A percentile compares a stretch with the other conserved stretches of the same genome.
Conservation (phyloP, 2,113 vertebrate genomes). For the Mastomys coucha region DNA sequence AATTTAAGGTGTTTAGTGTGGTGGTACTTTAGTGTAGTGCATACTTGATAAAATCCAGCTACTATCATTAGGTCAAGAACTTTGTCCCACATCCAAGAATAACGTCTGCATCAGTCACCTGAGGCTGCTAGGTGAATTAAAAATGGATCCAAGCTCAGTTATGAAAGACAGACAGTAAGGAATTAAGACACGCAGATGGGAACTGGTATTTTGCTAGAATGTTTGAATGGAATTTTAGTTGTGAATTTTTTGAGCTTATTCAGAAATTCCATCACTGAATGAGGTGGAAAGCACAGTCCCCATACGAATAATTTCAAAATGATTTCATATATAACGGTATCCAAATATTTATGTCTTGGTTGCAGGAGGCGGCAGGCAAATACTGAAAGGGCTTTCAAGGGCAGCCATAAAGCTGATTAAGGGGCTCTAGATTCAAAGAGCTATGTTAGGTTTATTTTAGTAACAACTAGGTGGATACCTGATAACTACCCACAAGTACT, state of each 20-base stretch:
- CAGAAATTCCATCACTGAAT: constrained; percentile 21
- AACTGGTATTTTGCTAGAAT: constrained; percentile 29
- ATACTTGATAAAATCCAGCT: background rate
- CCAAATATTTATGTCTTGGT: constrained; percentile 51
- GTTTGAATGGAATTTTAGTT: constrained; percentile 33
- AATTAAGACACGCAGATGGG: background rate
- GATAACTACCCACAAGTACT: constrained; percentile 57
- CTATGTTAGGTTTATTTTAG: constrained; percentile 68
- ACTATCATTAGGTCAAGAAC: constrained; percentile 46
- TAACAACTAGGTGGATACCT: constrained; percentile 65
- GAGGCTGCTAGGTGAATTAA: background rate
- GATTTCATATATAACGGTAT: constrained; percentile 46
- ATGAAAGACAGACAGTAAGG: background rate
- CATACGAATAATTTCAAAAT: constrained; percentile 50
- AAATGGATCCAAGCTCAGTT: background rate
- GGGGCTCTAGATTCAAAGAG: constrained; percentile 48
- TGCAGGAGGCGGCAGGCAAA: constrained; percentile 14
- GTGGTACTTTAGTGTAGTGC: no score
- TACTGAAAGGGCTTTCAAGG: constrained; percentile 20
- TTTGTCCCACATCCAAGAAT: background rate
- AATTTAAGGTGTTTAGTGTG: constrained; percentile 23
- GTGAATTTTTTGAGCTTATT: constrained; percentile 43
- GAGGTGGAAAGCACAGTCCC: background rate
- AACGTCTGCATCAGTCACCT: background rate
- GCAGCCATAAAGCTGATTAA: constrained; percentile 52